phyloP scores from a whole-genome alignment of 2,797 vertebrate genomes.

The Potorous gilbertii region DNA sequence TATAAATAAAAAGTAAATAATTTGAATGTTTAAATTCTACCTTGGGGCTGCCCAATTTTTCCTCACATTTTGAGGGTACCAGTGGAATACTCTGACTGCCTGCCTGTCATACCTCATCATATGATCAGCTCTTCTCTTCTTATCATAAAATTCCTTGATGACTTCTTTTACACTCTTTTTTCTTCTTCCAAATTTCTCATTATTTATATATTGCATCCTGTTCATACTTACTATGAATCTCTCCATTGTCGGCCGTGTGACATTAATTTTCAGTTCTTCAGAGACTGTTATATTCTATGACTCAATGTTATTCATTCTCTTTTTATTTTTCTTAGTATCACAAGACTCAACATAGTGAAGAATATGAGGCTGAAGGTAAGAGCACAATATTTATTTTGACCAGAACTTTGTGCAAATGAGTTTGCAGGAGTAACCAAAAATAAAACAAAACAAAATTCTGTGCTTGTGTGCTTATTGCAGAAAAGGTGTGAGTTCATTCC shows the following conservation, averaged over 20 bases:
- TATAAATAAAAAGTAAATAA: background rate
- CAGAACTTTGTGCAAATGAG: background rate
- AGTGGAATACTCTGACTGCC: background rate
- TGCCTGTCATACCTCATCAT: background rate
- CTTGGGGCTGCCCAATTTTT: background rate
- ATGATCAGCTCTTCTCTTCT: background rate
- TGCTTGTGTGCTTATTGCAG: background rate
- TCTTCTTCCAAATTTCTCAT: background rate
- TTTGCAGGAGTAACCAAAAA: background rate
- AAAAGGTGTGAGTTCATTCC: background rate
- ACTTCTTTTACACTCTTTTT: background rate
- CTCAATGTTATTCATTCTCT: background rate
- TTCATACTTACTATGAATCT: background rate
- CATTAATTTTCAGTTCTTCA: background rate
- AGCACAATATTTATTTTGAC: fast-evolving
- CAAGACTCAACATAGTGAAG: constrained; percentile 84
- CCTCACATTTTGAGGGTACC: background rate
- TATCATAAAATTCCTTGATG: background rate
- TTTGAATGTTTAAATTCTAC: background rate
- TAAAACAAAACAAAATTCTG: background rate
- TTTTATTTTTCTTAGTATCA: constrained; percentile 81
- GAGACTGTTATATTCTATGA: background rate
- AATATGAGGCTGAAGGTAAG: constrained; percentile 89
- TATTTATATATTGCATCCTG: background rate
- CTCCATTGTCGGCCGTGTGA: background rate